Conservation (phyloP, 2,797 vertebrate genomes). For the Acropternis orthonyx region DNA sequence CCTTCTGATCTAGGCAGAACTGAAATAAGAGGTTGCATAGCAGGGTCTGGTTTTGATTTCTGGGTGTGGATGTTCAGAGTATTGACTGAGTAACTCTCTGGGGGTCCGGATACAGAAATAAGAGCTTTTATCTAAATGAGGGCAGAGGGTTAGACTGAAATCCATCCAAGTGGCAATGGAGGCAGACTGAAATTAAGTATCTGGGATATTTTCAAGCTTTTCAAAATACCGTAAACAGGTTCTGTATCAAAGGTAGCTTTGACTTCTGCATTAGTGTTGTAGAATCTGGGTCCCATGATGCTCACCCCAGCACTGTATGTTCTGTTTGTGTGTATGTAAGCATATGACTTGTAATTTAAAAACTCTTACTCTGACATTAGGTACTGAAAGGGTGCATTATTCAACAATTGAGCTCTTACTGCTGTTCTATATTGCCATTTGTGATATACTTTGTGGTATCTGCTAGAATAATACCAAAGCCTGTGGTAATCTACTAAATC, state of each 20-base stretch:
- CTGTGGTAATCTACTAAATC: constrained; percentile 24
- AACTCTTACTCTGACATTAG: background rate
- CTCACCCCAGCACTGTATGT: background rate
- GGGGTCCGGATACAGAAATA: background rate
- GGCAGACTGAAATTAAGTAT: background rate
- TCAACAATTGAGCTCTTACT: background rate
- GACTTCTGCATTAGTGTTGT: background rate
- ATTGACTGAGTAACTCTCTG: background rate
- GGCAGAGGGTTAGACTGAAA: background rate
- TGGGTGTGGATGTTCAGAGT: background rate
- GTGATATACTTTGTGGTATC: background rate
- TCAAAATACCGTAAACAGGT: background rate
- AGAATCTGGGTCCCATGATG: background rate
- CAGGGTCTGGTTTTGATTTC: background rate
- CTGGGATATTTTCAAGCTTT: background rate
- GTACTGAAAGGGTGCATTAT: background rate
- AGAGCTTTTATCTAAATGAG: constrained; percentile 44
- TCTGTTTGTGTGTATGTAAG: background rate
- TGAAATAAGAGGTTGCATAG: background rate
- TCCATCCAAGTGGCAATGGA: background rate
- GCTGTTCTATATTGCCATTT: background rate
- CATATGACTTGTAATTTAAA: background rate
- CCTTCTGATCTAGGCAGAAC: background rate
- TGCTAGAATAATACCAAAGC: constrained; percentile 21
- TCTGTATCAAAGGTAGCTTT: background rate